phyloP scores from a whole-genome alignment of 2,113 vertebrate species.

The Trematocara zebra region DNA sequence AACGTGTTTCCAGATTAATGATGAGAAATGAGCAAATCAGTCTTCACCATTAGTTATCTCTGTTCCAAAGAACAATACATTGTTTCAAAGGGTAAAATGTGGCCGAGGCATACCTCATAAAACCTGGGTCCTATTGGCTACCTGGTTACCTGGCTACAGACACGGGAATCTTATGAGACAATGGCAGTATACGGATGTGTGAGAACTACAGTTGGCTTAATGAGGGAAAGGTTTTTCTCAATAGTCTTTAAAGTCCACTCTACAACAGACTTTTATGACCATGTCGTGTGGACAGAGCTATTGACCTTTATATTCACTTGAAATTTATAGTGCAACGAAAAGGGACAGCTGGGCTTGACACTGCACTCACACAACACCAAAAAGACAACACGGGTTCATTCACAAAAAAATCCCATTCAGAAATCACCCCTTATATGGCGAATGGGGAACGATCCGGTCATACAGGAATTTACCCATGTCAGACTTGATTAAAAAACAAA shows the following conservation, averaged over 20 bases:
- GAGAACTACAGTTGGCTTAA: background rate
- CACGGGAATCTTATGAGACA: conserved; percentile 34
- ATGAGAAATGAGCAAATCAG: background rate
- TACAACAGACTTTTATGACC: conserved; percentile 40
- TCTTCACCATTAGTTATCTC: background rate
- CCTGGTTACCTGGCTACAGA: conserved; percentile 45
- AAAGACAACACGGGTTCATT: conserved; percentile 7
- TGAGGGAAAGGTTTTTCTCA: conserved; percentile 18
- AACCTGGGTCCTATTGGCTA: conserved; percentile 18
- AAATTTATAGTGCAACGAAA: conserved; percentile 38
- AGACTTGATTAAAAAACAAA: background rate
- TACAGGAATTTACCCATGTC: background rate
- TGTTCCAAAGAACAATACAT: background rate
- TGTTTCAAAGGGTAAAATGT: conserved; percentile 10
- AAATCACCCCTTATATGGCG: background rate
- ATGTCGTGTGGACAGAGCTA: conserved; percentile 8
- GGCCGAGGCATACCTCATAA: background rate
- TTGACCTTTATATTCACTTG: conserved; percentile 20
- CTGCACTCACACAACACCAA: background rate
- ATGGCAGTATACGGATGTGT: background rate
- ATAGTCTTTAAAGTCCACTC: conserved; percentile 38
- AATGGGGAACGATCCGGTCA: background rate
- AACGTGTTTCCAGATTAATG: background rate
- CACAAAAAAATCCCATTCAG: conserved; percentile 44
- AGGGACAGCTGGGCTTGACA: conserved; percentile 27